These are phyloP conservation scores for Drusus annulatus DNA, from an alignment of 1,140 invertebrate genomes.

Conservation along the genomic window DNA sequence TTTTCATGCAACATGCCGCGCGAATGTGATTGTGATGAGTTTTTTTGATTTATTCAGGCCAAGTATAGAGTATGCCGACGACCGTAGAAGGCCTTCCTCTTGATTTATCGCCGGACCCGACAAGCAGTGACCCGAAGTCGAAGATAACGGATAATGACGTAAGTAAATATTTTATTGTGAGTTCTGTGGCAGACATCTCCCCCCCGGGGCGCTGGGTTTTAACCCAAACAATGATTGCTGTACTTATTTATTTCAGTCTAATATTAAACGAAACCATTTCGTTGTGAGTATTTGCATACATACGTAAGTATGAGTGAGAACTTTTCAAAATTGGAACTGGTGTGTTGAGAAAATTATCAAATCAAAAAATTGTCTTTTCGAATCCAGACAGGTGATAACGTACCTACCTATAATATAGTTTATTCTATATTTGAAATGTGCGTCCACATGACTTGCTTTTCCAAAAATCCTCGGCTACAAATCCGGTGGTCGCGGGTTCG, in stretches of 20 bases:
- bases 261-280: too few species aligned
- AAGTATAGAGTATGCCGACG: conserved; percentile 49
- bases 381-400: too few species aligned
- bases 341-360: too few species aligned
- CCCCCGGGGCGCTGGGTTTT: conserved; percentile 7
- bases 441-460: too few species aligned
- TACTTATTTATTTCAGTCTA: background rate
- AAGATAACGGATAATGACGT: conserved; percentile 53
- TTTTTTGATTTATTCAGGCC: conserved; percentile 43
- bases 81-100: conserved; percentile 46
- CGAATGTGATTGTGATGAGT: background rate
- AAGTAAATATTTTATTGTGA: conserved; percentile 33
- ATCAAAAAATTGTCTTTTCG: too few species aligned
- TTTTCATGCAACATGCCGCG: background rate
- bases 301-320: too few species aligned
- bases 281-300: too few species aligned
- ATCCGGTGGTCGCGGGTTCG: too few species aligned
- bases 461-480: too few species aligned
- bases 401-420: too few species aligned
- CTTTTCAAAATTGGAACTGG: too few species aligned
- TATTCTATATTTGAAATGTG: too few species aligned
- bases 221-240: conserved; percentile 9
- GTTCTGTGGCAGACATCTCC: conserved; percentile 30
- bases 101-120: conserved; percentile 49
- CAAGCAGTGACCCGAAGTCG: conserved; percentile 30